Conservation (phyloP, 2,113 vertebrate genomes). For the Herpetotheres cachinnans region DNA sequence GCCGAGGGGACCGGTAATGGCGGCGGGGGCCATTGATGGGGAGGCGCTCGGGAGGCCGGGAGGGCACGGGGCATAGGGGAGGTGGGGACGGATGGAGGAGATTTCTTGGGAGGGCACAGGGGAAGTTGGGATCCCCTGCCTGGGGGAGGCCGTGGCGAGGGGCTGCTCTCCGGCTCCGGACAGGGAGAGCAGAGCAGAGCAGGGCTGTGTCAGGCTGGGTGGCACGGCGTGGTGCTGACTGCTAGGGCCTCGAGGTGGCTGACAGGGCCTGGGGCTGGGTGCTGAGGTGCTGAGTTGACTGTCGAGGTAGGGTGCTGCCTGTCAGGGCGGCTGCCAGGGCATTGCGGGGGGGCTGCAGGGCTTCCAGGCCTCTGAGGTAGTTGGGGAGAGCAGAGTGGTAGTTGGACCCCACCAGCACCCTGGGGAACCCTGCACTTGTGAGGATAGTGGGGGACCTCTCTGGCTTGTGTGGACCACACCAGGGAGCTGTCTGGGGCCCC, state of each 20-base stretch:
- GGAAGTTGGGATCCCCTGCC: background rate
- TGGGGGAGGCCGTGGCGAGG: too few relatives aligned
- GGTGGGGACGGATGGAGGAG: too few relatives aligned
- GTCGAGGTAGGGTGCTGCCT: background rate
- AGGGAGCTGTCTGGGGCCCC: background rate
- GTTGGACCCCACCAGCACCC: too few relatives aligned
- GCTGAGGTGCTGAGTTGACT: background rate
- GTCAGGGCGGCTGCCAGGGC: background rate
- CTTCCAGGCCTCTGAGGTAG: background rate
- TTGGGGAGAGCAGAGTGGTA: fast-evolving
- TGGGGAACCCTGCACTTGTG: background rate
- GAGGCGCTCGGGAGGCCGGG: background rate
- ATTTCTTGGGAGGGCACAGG: background rate
- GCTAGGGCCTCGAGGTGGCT: background rate
- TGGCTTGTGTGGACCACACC: background rate
- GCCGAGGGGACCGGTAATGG: background rate
- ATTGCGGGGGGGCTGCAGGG: too few relatives aligned
- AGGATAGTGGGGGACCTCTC: background rate
- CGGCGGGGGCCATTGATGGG: background rate
- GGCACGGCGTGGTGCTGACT: background rate
- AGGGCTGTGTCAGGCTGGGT: background rate
- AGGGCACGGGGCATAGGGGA: background rate
- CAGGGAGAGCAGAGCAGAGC: background rate
- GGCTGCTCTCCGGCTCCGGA: background rate
- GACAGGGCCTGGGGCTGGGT: background rate